Evolutionary conservation across 37 sponge, comb jelly and placozoan species (phyloP), one percentile per base, ranked within the genome.

Genomic region (Oscarella lobularis): DNA sequence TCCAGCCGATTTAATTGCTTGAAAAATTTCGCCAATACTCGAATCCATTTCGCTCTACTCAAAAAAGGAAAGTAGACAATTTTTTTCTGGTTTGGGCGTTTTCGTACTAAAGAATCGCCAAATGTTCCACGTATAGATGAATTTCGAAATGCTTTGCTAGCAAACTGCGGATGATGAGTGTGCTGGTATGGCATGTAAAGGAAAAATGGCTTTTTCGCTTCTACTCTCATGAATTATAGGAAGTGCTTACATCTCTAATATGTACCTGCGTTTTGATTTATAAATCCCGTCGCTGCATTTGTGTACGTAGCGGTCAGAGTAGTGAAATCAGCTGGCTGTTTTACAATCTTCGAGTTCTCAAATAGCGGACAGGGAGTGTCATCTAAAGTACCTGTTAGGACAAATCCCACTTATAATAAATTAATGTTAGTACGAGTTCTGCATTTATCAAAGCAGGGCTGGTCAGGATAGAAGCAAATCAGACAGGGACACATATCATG

Each of bases 161-260:
- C 80, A 79, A 82, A 89, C 78, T 89, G 83, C 40, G 90, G 90
- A 14, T 81, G 74, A 66, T 89, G 90, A 3, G 89, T 84, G 68
- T 89, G 90, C 36, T 84, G 85, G 41, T 82, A 89, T 35, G 90
- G 86, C 85, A 85, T 70, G 78, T 89, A 89, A 32, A 89, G 79
- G 71, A 85, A 89, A 73, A 89, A 89, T 39, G 90, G 85, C 2
- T 66, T 76, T 33, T 66, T 54, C 1, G 39, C 35, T 9, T 48
- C 87, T 87, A 41, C 2, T 66, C n/a, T n/a, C n/a, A n/a, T n/a
- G n/a, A n/a, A n/a, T n/a, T n/a, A n/a, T n/a, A n/a, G n/a, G n/a
- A n/a, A n/a, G n/a, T n/a, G n/a, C n/a, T n/a, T n/a, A n/a, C n/a
- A n/a, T n/a, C n/a, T n/a, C n/a, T n/a, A n/a, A n/a, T n/a, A n/a